A percentile compares a stretch with the other conserved stretches of the same genome.
Evolutionary conservation across 2,888 invertebrate genomes (phyloP).

Genomic region (Ectemnius cavifrons): DNA sequence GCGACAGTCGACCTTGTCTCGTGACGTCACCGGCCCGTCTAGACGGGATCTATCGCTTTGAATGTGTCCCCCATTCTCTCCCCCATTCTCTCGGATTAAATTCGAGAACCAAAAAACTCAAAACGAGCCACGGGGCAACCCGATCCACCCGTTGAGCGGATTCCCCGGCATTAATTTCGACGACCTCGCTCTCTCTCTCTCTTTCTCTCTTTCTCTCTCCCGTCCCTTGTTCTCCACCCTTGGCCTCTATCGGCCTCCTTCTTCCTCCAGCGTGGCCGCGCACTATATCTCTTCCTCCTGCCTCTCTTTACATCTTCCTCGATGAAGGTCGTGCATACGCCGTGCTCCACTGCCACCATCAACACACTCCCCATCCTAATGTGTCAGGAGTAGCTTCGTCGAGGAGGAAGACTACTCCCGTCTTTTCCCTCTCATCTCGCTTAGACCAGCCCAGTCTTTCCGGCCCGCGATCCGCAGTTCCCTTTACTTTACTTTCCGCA

Average conservation of each 20-base stretch:
- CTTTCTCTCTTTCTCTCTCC: constrained; percentile 26
- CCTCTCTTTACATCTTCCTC: constrained; percentile 3
- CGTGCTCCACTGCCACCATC: constrained; percentile 40
- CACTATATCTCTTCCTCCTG: constrained; percentile 10
- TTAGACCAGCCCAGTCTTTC: too few relatives aligned
- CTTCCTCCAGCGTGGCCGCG: neutral
- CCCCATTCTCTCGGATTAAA: constrained; percentile 62
- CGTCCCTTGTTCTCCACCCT: constrained; percentile 7
- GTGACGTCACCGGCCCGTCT: constrained; percentile 71
- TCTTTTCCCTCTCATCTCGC: too few relatives aligned
- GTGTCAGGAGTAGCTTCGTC: too few relatives aligned
- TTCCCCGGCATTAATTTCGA: constrained; percentile 59
- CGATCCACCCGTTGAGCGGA: constrained; percentile 53
- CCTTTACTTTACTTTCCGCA: too few relatives aligned
- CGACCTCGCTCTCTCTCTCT: constrained; percentile 32
- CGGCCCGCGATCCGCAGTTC: too few relatives aligned
- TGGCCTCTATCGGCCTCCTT: neutral
- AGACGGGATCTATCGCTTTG: constrained; percentile 68
- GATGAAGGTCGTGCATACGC: neutral
- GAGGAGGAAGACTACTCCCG: too few relatives aligned
- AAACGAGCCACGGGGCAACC: constrained; percentile 57
- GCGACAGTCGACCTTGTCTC: constrained; percentile 70
- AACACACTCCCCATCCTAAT: constrained; percentile 13
- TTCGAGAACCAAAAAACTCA: constrained; percentile 61
- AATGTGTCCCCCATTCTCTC: constrained; percentile 60